phyloP scores from a whole-genome alignment of 1,140 invertebrate species.

The Bombus ignitus region DNA sequence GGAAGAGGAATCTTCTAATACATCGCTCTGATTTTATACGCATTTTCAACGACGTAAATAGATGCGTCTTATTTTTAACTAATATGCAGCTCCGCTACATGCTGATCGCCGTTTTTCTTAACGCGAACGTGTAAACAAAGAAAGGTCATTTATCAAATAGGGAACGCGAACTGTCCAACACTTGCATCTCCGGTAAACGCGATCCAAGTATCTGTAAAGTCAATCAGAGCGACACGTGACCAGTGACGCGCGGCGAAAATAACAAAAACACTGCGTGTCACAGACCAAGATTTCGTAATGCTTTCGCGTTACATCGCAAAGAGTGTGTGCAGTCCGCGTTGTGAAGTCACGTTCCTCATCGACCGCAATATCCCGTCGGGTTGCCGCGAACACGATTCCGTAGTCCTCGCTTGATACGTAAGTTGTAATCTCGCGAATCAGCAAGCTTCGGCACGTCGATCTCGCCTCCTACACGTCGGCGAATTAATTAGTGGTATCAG shows the following conservation, averaged over 20 bases:
- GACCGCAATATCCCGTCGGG: not conserved
- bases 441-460: slow-evolving; percentile 26
- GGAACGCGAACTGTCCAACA: not conserved
- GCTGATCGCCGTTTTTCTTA: too few relatives aligned
- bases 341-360: slow-evolving; percentile 52
- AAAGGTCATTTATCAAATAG: not conserved
- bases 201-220: not conserved
- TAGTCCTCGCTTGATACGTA: slow-evolving; percentile 13
- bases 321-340: not conserved
- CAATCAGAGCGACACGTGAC: not conserved
- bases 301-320: not conserved
- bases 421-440: slow-evolving; percentile 49
- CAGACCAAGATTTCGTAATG: not conserved
- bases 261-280: not conserved
- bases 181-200: too few relatives aligned
- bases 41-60: too few relatives aligned
- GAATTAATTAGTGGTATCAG: slow-evolving; percentile 62
- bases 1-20: too few relatives aligned
- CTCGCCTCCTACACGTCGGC: slow-evolving; percentile 43
- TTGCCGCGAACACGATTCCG: not conserved
- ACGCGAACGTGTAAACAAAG: not conserved
- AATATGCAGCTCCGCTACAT: not conserved
- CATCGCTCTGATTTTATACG: too few relatives aligned
- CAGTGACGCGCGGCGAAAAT: too few relatives aligned
- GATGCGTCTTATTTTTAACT: too few relatives aligned